These are phyloP conservation scores for Xylota segnis DNA, from an alignment of 2,888 invertebrate genomes.

Conservation along the genomic window DNA sequence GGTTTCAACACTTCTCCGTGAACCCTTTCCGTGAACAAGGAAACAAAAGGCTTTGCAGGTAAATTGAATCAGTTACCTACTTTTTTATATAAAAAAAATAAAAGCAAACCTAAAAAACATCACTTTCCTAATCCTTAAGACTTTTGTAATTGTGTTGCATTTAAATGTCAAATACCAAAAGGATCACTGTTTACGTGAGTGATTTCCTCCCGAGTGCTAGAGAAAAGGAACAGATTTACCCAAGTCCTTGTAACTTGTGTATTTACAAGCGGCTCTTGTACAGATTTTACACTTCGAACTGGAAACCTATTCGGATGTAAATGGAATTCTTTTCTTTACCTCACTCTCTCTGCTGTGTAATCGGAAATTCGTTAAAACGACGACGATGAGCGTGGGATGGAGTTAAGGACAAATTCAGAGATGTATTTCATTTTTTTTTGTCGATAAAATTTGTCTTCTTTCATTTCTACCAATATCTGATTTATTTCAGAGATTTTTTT, in stretches of 20 bases:
- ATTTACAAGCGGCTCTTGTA: slow-evolving; percentile 57
- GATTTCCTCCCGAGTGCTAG: slow-evolving; percentile 37
- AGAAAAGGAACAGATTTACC: slow-evolving; percentile 30
- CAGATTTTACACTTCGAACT: slow-evolving; percentile 60
- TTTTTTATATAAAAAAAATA: not conserved
- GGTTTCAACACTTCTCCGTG: slow-evolving; percentile 22
- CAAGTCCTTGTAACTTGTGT: slow-evolving; percentile 42
- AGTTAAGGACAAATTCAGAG: slow-evolving; percentile 41
- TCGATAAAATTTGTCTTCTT: slow-evolving; percentile 27
- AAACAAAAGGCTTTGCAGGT: not conserved
- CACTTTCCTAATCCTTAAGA: slow-evolving; percentile 35
- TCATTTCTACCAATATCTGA: slow-evolving; percentile 60
- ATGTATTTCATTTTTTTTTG: slow-evolving; percentile 15
- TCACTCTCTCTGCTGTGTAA: slow-evolving; percentile 23
- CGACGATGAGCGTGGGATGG: slow-evolving; percentile 8
- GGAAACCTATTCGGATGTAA: slow-evolving; percentile 67
- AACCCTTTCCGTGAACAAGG: not conserved
- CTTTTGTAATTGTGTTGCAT: slow-evolving; percentile 49
- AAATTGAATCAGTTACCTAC: slow-evolving; percentile 4
- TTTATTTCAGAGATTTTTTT: slow-evolving; percentile 43
- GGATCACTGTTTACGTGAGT: slow-evolving; percentile 59
- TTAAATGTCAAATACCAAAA: slow-evolving; percentile 44
- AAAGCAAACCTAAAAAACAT: slow-evolving; percentile 2
- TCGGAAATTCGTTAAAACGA: slow-evolving; percentile 73
- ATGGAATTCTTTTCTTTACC: slow-evolving; percentile 43